These are phyloP conservation scores for Philereme vetulata DNA, from an alignment of 2,888 invertebrate genomes.

Conservation along the genomic window DNA sequence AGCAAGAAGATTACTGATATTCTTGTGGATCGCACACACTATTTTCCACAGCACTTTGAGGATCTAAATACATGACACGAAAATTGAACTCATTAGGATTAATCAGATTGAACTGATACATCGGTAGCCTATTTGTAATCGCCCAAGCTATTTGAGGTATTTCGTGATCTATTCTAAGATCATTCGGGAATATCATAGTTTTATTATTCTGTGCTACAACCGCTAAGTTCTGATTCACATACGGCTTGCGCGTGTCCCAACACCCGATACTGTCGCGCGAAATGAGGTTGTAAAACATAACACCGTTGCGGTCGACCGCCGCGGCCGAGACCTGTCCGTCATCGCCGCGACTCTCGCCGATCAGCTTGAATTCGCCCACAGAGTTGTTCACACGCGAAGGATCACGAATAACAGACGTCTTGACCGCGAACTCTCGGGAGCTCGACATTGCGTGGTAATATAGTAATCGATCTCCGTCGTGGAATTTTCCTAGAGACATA, in stretches of 20 bases:
- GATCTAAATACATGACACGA: constrained; percentile 87
- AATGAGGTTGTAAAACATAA: constrained; percentile 92
- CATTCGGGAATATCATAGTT: constrained; percentile 91
- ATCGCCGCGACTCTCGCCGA: constrained; percentile 82
- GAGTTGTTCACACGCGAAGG: constrained; percentile 73
- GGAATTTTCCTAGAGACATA: constrained; percentile 86
- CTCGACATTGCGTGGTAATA: constrained; percentile 94
- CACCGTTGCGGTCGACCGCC: constrained; percentile 88
- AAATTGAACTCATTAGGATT: constrained; percentile 88
- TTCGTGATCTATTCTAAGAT: constrained; percentile 89
- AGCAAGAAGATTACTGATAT: constrained; percentile 6
- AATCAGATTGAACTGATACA: constrained; percentile 88
- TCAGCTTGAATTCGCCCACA: constrained; percentile 68
- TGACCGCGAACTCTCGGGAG: constrained; percentile 89
- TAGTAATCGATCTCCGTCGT: constrained; percentile 84
- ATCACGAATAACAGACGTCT: constrained; percentile 87
- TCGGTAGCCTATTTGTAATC: constrained; percentile 89
- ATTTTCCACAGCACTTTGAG: constrained; percentile 83
- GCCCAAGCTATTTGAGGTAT: constrained; percentile 89
- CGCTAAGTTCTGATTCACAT: constrained; percentile 85
- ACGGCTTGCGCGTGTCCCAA: constrained; percentile 92
- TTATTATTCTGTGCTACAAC: constrained; percentile 85
- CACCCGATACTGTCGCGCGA: constrained; percentile 91
- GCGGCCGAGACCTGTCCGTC: constrained; percentile 90
- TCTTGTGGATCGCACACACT: constrained; percentile 82